Evolutionary conservation across 2,113 vertebrate species (phyloP).

Genomic region (Hymenochirus boettgeri): DNA sequence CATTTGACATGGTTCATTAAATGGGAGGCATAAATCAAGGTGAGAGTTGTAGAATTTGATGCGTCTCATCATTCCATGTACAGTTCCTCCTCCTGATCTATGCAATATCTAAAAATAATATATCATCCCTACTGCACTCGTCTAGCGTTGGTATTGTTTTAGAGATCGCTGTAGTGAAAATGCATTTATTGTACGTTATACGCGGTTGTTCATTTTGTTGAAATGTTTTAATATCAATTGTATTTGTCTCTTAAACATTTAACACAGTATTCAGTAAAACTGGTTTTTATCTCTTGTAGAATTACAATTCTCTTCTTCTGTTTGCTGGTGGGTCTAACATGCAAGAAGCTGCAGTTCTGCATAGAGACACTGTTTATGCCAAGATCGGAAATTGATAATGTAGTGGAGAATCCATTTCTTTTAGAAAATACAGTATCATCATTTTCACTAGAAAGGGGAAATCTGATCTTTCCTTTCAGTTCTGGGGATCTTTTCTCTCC

Average conservation of each 20-base stretch:
- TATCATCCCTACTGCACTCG: neutral
- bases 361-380: too few relatives aligned
- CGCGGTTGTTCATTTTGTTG: neutral
- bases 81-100: slow-evolving; percentile 1
- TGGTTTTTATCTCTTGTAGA: too few relatives aligned
- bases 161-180: neutral
- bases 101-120: neutral
- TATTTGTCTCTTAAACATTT: too few relatives aligned
- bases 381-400: too few relatives aligned
- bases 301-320: too few relatives aligned
- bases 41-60: slow-evolving; percentile 9
- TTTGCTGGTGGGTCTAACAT: too few relatives aligned
- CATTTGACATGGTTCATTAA: slow-evolving; percentile 31
- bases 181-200: neutral
- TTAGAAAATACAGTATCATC: slow-evolving; percentile 18
- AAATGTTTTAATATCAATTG: neutral
- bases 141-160: neutral
- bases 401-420: slow-evolving; percentile 16
- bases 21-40: slow-evolving; percentile 32
- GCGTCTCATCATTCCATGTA: neutral
- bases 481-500: slow-evolving; percentile 2
- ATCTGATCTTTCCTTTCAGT: neutral
- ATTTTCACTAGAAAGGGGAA: slow-evolving; percentile 3
- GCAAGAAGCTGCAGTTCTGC: too few relatives aligned
- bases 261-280: too few relatives aligned